phyloP scores from a whole-genome alignment of 2,797 vertebrate genomes.

The Parotocinclus haroldoi region DNA sequence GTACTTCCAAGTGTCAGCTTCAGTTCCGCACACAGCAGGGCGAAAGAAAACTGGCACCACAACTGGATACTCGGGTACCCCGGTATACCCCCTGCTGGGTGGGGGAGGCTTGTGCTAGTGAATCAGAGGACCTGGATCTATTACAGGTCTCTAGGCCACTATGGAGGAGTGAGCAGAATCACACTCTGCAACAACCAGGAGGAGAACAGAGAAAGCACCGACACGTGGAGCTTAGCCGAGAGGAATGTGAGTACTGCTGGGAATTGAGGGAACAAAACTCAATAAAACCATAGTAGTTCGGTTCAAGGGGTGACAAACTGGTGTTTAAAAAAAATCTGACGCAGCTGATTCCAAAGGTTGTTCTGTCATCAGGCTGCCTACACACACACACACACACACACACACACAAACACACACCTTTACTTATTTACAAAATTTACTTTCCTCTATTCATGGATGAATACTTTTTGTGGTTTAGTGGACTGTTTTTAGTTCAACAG shows the following conservation, averaged over 20 bases:
- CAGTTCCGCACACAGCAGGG: slow-evolving; percentile 82
- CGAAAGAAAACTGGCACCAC: slow-evolving; percentile 80
- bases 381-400: too few relatives aligned
- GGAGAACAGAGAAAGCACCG: slow-evolving; percentile 53
- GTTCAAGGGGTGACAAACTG: too few relatives aligned
- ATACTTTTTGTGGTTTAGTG: too few relatives aligned
- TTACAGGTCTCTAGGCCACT: slow-evolving; percentile 64
- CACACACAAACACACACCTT: too few relatives aligned
- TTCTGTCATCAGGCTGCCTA: too few relatives aligned
- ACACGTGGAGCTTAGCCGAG: slow-evolving; percentile 69
- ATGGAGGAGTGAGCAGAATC: slow-evolving; percentile 67
- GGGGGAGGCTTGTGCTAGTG: slow-evolving; percentile 55
- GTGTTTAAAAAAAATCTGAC: too few relatives aligned
- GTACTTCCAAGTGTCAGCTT: slow-evolving; percentile 75
- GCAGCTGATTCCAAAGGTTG: too few relatives aligned
- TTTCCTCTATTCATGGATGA: too few relatives aligned
- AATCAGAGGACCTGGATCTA: slow-evolving; percentile 71
- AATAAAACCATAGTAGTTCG: too few relatives aligned
- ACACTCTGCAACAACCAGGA: slow-evolving; percentile 61
- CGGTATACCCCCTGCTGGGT: slow-evolving; percentile 86
- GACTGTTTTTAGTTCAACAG: too few relatives aligned
- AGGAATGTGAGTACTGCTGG: slow-evolving; percentile 78
- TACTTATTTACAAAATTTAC: too few relatives aligned
- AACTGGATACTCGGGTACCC: slow-evolving; percentile 87
- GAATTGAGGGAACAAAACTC: neutral